Base-by-base conservation (phyloP, 2,797 vertebrate genomes). In the Orientallactaga sibirica region DNA sequence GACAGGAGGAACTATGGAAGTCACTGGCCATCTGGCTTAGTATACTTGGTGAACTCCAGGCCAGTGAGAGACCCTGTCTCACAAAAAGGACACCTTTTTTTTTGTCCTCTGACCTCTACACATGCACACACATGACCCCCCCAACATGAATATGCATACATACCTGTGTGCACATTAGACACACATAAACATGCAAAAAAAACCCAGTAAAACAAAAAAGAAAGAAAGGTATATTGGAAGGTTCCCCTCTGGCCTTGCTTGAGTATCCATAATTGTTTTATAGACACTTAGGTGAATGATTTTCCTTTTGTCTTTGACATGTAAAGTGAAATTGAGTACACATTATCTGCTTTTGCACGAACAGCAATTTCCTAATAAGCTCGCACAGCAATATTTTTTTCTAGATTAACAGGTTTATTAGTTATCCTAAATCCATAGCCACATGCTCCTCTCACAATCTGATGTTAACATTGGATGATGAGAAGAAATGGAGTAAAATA, bases 301-400 rank as follows among this genome's bases (percentile, higher is more conserved):
- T 94, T 92, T 86, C 73, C 70, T 90, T 96, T 92, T 76, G 78
- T 48, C 48, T 48, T 48, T 48, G 48, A 8, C 22, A 73, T 83
- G 58, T 94, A 64, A 91, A 87, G 43, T 89, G 79, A 87, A 43
- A 67, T 84, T 68, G 82, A 88, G 77, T 91, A 87, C 76, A 84
- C 80, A 90, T 43, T 86, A 71, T 93, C 74, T 92, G 29, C 91
- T 92, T 92, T 79, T 92, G 73, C 90, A 91, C 94, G 95, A 71
- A 67, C 37, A 88, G 8, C 37, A 83, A 5, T 93, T 94, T 93
- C 76, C 94, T 96, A 88, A 37, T 90, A 92, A 92, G 66, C 79
- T 90, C 83, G 22, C 83, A 62, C 84, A 81, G 29, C 86, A 88
- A 68, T 89, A 64, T 55, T 80, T 92, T n/a, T 77, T 25, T 62